Conservation (phyloP, 1,140 invertebrate species). For the Antheraea mylitta region DNA sequence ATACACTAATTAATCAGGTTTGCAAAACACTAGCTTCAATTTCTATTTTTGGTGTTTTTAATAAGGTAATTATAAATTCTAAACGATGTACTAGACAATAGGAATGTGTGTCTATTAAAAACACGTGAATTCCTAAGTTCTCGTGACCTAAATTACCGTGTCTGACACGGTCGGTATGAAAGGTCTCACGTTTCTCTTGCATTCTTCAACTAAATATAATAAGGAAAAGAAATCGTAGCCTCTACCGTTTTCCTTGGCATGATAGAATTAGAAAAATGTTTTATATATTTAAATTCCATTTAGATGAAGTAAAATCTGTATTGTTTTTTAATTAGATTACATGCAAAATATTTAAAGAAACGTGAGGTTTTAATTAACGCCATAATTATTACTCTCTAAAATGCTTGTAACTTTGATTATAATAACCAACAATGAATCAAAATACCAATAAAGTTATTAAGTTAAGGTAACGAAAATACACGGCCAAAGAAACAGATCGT, state of each 20-base stretch:
- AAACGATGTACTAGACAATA: slow-evolving; percentile 22
- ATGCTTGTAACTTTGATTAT: too few species aligned
- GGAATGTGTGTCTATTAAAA: slow-evolving; percentile 34
- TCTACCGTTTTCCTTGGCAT: background rate
- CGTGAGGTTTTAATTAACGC: too few species aligned
- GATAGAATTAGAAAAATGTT: too few species aligned
- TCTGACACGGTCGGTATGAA: background rate
- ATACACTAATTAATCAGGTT: too few species aligned
- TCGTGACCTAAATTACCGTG: slow-evolving; percentile 30
- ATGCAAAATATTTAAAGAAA: too few species aligned
- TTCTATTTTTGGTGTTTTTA: background rate
- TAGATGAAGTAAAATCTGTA: too few species aligned
- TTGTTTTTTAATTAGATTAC: too few species aligned
- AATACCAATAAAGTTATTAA: too few species aligned
- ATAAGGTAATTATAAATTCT: background rate
- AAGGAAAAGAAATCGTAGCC: background rate
- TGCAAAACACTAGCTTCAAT: too few species aligned
- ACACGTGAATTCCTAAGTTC: slow-evolving; percentile 33
- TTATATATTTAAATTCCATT: too few species aligned
- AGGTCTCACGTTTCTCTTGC: slow-evolving; percentile 5
- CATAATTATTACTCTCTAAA: background rate
- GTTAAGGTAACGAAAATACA: background rate
- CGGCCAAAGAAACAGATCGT: background rate
- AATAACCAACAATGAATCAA: too few species aligned
- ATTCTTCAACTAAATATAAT: background rate